Base-by-base conservation (phyloP, 2,113 vertebrate species). In the Serilophus lunatus region DNA sequence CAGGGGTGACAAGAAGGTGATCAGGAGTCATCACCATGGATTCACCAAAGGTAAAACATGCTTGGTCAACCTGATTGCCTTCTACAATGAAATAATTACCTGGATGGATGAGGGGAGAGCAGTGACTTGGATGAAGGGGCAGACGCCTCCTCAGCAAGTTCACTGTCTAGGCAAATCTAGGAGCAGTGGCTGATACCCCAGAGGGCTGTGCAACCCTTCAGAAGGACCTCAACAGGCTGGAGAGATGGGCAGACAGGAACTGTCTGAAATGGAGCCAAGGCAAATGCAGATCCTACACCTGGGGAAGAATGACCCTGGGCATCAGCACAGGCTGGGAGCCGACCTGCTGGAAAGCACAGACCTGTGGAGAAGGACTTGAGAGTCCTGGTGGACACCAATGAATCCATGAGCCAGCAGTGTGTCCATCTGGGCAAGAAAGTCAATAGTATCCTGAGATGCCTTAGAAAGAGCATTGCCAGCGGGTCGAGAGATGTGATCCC, bases 381-480 rank as follows among this genome's bases (percentile, higher is more conserved):
- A 2, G 26, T 61, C 2, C n/a, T 17, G 5, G 14, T 29, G 12
- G 20, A 31, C 19, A 82, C 2, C 15, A 50, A 44, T 25, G 7
- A 13, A 12, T 10, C 38, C 38, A 14, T 26, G 47, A 36, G 13
- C 18, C 49, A 54, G 49, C 28, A 47, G 33, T 45, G 47, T 36
- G 29, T 11, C 26, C 26, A 26, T 2, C 38, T 47, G 59, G 38
- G 28, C 50, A 56, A 38, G 47, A 7, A 33, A 31, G 28, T 28
- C 12, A 23, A 2, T 47, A 23, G 12, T 7, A 56, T 2, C 40
- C 7, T 56, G 29, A 29, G 10, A 0, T n/a, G 19, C 12, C 8
- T 20, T 35, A 18, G 6, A 60, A 75, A 29, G 19, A 57, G 4
- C 24, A 49, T 6, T 15, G 12, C 14, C 24, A 65, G 42, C 42